Evolutionary conservation across 2,113 vertebrate genomes (phyloP), one percentile per base, ranked within the genome.

Genomic region (Chaetops frenatus): DNA sequence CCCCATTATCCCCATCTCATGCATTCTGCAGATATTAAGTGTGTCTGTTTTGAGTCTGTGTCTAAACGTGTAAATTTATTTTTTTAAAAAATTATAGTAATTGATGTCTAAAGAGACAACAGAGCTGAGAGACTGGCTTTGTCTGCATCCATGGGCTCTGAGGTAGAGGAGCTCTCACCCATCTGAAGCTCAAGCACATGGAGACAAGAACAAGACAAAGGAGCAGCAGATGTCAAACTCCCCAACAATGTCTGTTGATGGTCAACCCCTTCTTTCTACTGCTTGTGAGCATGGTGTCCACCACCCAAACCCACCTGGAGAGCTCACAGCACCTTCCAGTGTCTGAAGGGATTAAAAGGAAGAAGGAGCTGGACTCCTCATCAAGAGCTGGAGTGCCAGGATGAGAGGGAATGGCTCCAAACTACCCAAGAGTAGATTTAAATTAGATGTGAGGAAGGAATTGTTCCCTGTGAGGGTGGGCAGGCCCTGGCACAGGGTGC

Each of bases 251-350:
- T 70, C 81, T 72, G 11, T 3, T 58, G 72, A 7, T 3, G 2
- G 38, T 44, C 42, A 74, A 0, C 10, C 6, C 13, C 29, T 50
- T 86, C 58, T 51, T 90, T 17, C 28, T 56, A 1, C 42, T 84
- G n/a, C 29, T 15, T 73, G 7, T 51, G 20, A 53, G 6, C 0
- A 0, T 56, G 45, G 28, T 62, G 38, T 9, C 61, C 81, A 61
- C 29, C 58, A 40, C 20, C 56, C 47, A 86, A 91, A 25, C 48
- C 28, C 42, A 31, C 45, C 64, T 20, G 29, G 47, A 54, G 47
- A 31, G 21, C 40, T 33, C 70, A 54, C 4, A 69, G 40, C 45
- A 12, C n/a, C 18, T 82, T 47, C 61, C 61, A 40, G 29, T 3
- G 15, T 5, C 40, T 54, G 36, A 40, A 54, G 24, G 16, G 54